Percentiles rank a stretch among this genome's conserved stretches.
These are phyloP conservation scores for Erythrocercus mccallii DNA, from an alignment of 2,113 vertebrate genomes.

Conservation along the genomic window DNA sequence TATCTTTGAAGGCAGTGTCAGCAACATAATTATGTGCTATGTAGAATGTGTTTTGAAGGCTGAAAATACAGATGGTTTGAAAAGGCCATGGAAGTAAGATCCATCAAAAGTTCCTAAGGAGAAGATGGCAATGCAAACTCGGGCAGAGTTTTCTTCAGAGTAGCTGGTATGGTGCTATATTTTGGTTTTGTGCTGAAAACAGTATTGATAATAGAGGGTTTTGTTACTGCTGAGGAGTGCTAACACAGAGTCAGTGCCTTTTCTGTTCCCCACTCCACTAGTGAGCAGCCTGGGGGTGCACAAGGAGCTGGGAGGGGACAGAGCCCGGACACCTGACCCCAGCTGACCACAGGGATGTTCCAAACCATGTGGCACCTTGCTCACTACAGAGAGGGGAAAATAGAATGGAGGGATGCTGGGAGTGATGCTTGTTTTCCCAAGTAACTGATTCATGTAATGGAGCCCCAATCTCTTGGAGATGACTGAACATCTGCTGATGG, in stretches of 20 bases:
- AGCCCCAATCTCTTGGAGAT: background rate
- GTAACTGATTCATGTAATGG: background rate
- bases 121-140: background rate
- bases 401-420: background rate
- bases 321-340: background rate
- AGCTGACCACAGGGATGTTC: background rate
- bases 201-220: background rate
- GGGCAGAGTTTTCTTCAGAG: background rate
- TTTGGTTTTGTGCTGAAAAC: background rate
- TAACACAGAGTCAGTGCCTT: background rate
- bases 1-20: background rate
- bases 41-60: background rate
- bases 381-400: background rate
- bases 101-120: background rate
- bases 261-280: background rate
- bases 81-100: background rate
- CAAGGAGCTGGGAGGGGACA: background rate
- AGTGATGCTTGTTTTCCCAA: background rate
- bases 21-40: background rate
- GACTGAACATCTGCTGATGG: background rate
- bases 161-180: background rate
- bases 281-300: background rate
- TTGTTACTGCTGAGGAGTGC: background rate
- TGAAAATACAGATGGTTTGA: background rate
- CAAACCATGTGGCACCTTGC: background rate